These are phyloP conservation scores for Spicauda simplicius DNA, from an alignment of 2,888 invertebrate genomes.

Conservation along the genomic window DNA sequence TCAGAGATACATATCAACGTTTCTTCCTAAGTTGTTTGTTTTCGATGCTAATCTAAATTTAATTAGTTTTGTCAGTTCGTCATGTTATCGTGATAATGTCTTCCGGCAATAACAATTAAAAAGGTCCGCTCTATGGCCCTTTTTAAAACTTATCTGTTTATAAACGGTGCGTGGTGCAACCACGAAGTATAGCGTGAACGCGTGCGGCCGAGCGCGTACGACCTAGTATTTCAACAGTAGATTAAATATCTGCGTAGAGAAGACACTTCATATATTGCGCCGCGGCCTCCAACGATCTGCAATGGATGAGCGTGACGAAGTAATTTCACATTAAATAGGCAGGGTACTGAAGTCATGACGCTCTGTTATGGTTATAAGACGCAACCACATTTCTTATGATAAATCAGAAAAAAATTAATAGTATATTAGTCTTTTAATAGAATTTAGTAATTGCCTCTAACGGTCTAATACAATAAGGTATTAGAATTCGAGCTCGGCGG, in stretches of 20 bases:
- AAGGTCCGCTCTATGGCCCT: slow-evolving; percentile 22
- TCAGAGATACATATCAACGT: background rate
- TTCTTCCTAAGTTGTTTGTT: background rate
- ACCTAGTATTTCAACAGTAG: slow-evolving; percentile 30
- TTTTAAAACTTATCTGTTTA: slow-evolving; percentile 20
- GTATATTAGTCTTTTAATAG: too few relatives aligned
- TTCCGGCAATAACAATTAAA: slow-evolving; percentile 21
- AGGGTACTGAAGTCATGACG: too few relatives aligned
- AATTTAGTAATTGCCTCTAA: too few relatives aligned
- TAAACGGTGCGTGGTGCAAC: slow-evolving; percentile 38
- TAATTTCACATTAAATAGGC: too few relatives aligned
- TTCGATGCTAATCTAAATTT: slow-evolving; percentile 3
- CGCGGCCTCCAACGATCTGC: background rate
- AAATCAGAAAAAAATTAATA: too few relatives aligned
- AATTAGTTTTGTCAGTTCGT: slow-evolving; percentile 14
- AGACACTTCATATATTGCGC: background rate
- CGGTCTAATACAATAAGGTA: too few relatives aligned
- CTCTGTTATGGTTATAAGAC: too few relatives aligned
- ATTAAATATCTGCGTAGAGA: slow-evolving; percentile 1
- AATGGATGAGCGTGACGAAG: too few relatives aligned
- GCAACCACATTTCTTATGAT: too few relatives aligned
- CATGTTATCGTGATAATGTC: slow-evolving; percentile 2
- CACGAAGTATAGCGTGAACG: slow-evolving; percentile 39
- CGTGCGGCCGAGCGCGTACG: slow-evolving; percentile 50
- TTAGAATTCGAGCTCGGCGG: too few relatives aligned